These are phyloP conservation scores for Eunapius fragilis DNA, from an alignment of 37 sponge, comb jelly and placozoan species.

Conservation along the genomic window DNA sequence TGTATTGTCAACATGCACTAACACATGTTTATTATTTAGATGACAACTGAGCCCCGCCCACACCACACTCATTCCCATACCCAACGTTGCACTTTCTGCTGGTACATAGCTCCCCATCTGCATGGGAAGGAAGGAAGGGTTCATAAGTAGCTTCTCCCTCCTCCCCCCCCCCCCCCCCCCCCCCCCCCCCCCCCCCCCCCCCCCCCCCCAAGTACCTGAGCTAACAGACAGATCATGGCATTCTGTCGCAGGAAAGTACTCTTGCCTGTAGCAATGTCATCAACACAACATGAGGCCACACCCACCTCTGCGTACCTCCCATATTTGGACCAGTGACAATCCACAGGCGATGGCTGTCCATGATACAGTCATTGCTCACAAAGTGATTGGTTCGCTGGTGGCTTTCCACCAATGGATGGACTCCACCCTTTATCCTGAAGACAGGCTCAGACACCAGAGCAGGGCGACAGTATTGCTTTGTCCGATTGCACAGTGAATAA, in stretches of 20 bases:
- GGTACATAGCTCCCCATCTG: constrained; percentile 93
- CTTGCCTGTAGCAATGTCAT: constrained; percentile 52
- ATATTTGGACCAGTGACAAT: constrained; percentile 91
- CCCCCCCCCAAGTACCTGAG: too few species aligned
- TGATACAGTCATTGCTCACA: constrained; percentile 76
- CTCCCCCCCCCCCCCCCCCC: too few species aligned
- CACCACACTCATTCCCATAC: constrained; percentile 4
- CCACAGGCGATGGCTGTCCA: constrained; percentile 72
- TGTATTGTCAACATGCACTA: too few species aligned
- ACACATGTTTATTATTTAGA: not conserved
- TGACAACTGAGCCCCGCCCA: not conserved
- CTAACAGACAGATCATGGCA: constrained; percentile 72
- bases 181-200: too few species aligned
- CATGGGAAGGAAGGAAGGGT: too few species aligned
- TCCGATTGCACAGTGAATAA: too few species aligned
- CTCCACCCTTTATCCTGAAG: constrained; percentile 57
- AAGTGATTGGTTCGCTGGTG: constrained; percentile 34
- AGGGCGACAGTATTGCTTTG: constrained; percentile 67
- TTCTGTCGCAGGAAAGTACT: constrained; percentile 93
- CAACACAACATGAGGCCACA: not conserved
- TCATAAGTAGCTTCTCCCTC: too few species aligned
- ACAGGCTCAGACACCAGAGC: constrained; percentile 39
- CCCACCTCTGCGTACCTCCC: constrained; percentile 71
- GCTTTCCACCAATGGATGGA: constrained; percentile 77
- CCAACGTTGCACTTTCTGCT: constrained; percentile 66